Evolutionary conservation across 2,888 invertebrate genomes (phyloP), one percentile per base, ranked within the genome.

Genomic region (Stegana nigrithorax): DNA sequence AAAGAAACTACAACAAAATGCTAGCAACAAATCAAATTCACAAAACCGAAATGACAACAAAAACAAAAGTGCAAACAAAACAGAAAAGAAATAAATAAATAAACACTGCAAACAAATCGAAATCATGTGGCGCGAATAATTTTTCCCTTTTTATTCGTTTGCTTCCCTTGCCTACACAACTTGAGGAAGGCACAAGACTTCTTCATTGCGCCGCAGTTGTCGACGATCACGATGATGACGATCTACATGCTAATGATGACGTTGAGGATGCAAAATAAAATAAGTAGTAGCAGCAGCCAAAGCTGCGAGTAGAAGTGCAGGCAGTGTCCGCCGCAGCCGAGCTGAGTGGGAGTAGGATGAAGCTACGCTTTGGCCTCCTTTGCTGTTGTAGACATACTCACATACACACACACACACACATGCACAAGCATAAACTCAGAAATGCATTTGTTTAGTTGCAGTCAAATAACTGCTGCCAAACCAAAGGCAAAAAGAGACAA

Each of bases 1-100:
- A 50, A 53, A 65, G 50, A 57, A 58, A 59, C 65, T 71, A 69
- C 72, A 51, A 69, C 71, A 72, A 60, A 57, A 62, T 60, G 68
- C 56, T 62, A 50, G 42, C 26, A 60, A 59, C 67, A 59, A 66
- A 60, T 65, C 65, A 65, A 60, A 59, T 60, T 50, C 65, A 25
- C 42, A 36, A 55, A 36, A 32, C n/a, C n/a, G n/a, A n/a, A 17
- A 7, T 26, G 8, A 5, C 42, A 53, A 56, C 23, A 42, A 47
- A 21, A 14, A 39, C 12, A 39, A 39, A 39, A 12, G 12, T 32
- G 6, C 32, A 39, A 39, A 39, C 17, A 17, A 26, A 51, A 51
- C 51, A 23, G 29, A 14, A 47, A 47, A 23, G 23, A 47, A 47
- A 47, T 47, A n/a, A n/a, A n/a, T n/a, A n/a, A n/a, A n/a, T n/a